Percentiles rank a stretch among this genome's conserved stretches.
These are phyloP conservation scores for Tetramorium alpestre DNA, from an alignment of 1,140 invertebrate species.

Conservation along the genomic window DNA sequence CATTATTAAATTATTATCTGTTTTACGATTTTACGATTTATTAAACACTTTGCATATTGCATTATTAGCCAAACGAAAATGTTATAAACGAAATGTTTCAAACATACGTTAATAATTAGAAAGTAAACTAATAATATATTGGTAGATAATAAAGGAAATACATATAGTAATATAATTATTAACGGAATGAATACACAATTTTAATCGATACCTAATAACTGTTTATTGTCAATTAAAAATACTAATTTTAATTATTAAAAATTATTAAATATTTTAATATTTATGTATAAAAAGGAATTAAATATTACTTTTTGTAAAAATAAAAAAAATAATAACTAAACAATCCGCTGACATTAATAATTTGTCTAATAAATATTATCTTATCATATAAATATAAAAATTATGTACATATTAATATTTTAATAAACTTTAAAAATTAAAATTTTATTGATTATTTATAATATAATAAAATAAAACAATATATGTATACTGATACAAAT, in stretches of 20 bases:
- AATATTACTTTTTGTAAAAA: neutral
- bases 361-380: neutral
- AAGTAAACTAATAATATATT: neutral
- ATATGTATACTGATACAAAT: neutral
- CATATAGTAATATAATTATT: neutral
- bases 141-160: neutral
- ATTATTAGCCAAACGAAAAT: neutral
- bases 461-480: neutral
- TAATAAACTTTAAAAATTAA: neutral
- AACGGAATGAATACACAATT: neutral
- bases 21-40: neutral
- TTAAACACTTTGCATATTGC: neutral
- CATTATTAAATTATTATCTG: neutral
- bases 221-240: neutral
- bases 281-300: neutral
- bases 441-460: neutral
- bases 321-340: neutral
- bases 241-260: neutral
- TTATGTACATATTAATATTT: neutral
- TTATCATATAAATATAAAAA: neutral
- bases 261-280: neutral
- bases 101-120: neutral
- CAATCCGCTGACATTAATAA: neutral
- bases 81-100: neutral
- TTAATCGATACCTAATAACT: neutral